Percentiles rank a stretch among this genome's conserved stretches.
phyloP scores from a whole-genome alignment of 2,888 invertebrate genomes.

The Lochmaea capreae region DNA sequence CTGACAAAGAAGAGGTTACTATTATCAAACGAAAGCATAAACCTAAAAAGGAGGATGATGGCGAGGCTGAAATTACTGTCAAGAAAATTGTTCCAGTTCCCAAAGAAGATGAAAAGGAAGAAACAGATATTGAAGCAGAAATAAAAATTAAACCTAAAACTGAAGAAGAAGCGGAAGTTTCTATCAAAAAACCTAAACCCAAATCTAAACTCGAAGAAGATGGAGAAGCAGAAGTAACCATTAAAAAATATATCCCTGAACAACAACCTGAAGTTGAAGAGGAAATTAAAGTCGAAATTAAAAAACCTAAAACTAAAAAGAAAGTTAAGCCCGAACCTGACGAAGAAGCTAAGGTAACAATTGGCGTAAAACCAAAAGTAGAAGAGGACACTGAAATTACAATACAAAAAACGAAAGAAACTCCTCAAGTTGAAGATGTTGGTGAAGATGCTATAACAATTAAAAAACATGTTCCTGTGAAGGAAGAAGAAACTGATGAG shows the following conservation, averaged over 20 bases:
- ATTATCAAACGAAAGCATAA: slow-evolving; percentile 40
- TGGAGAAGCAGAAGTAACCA: slow-evolving; percentile 52
- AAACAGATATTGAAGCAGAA: slow-evolving; percentile 54
- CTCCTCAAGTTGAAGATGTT: slow-evolving; percentile 44
- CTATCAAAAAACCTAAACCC: slow-evolving; percentile 49
- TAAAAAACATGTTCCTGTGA: slow-evolving; percentile 55
- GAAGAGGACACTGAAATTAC: slow-evolving; percentile 58
- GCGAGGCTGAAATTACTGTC: slow-evolving; percentile 51
- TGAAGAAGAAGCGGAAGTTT: slow-evolving; percentile 50
- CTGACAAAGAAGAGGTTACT: slow-evolving; percentile 69
- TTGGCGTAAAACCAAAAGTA: slow-evolving; percentile 15
- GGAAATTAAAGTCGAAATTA: slow-evolving; percentile 47
- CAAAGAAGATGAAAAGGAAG: slow-evolving; percentile 74
- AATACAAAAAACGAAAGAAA: slow-evolving; percentile 43
- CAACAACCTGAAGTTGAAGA: slow-evolving; percentile 12
- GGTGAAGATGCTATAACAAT: slow-evolving; percentile 51
- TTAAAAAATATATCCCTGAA: slow-evolving; percentile 26
- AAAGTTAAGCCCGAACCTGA: slow-evolving; percentile 45
- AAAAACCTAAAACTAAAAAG: slow-evolving; percentile 31
- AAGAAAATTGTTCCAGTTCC: slow-evolving; percentile 59
- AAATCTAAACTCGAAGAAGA: slow-evolving; percentile 47
- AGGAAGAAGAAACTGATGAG: slow-evolving; percentile 28
- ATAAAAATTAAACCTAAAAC: slow-evolving; percentile 37
- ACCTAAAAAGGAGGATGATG: slow-evolving; percentile 41
- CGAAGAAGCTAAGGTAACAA: slow-evolving; percentile 39